phyloP scores from a whole-genome alignment of 2,888 invertebrate species.

The Nomada goodeniana region DNA sequence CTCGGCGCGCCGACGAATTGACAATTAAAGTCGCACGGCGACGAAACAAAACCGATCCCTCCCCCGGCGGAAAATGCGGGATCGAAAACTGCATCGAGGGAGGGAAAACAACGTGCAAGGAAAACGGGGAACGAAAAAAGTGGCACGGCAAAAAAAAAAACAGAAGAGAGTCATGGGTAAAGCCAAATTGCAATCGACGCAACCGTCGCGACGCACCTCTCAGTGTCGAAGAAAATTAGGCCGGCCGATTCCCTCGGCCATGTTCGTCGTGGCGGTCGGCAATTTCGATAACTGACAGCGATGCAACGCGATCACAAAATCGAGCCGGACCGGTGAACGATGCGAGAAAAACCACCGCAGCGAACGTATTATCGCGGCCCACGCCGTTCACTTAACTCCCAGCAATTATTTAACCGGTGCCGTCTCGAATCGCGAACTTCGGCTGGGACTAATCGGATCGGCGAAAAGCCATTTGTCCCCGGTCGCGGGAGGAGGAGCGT shows the following conservation, averaged over 20 bases:
- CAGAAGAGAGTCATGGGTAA: no score
- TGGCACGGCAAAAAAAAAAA: not conserved
- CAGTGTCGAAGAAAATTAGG: slow-evolving; percentile 32
- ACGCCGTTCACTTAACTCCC: slow-evolving; percentile 43
- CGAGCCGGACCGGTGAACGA: slow-evolving; percentile 14
- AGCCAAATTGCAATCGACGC: slow-evolving; percentile 17
- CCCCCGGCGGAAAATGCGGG: slow-evolving; percentile 20
- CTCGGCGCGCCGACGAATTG: slow-evolving; percentile 19
- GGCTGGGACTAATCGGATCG: slow-evolving; percentile 49
- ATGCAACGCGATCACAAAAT: slow-evolving; percentile 51
- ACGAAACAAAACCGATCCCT: slow-evolving; percentile 31
- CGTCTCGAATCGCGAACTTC: slow-evolving; percentile 55
- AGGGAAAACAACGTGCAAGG: not conserved
- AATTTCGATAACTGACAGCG: slow-evolving; percentile 50
- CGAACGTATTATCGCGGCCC: slow-evolving; percentile 48
- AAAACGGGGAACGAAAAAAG: not conserved
- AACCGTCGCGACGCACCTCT: slow-evolving; percentile 1
- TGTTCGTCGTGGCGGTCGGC: slow-evolving; percentile 47
- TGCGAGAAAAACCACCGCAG: slow-evolving; percentile 20
- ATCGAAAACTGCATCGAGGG: slow-evolving; percentile 20
- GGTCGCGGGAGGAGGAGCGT: not conserved
- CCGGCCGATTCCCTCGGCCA: slow-evolving; percentile 30
- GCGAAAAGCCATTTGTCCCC: slow-evolving; percentile 11
- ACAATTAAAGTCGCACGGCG: slow-evolving; percentile 26
- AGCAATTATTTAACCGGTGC: slow-evolving; percentile 60